phyloP scores from a whole-genome alignment of 1,140 invertebrate species.

The Macrotrachela quadricornifera region DNA sequence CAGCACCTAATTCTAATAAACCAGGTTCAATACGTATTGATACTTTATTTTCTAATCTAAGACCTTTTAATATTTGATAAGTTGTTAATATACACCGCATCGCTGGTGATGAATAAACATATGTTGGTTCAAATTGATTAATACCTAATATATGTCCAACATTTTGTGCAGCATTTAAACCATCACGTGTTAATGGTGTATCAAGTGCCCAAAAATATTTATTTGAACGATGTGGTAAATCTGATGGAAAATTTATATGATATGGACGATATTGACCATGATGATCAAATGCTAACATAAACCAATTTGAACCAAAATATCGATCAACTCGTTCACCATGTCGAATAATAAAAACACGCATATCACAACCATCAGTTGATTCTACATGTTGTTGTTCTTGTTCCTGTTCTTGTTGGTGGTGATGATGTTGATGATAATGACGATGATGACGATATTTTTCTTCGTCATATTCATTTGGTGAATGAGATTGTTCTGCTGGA shows the following conservation, averaged over 20 bases:
- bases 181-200: conserved; percentile 8
- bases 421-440: too few relatives aligned
- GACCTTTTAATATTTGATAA: conserved; percentile 6
- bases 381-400: too few relatives aligned
- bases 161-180: not conserved
- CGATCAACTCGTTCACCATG: conserved; percentile 9
- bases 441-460: too few relatives aligned
- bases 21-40: conserved; percentile 7
- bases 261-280: conserved; percentile 5
- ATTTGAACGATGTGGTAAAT: not conserved
- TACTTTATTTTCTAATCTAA: conserved; percentile 3
- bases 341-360: not conserved
- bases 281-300: conserved; percentile 1
- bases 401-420: too few relatives aligned
- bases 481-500: too few relatives aligned
- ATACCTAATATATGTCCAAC: not conserved
- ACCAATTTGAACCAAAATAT: conserved; percentile 6
- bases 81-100: conserved; percentile 7
- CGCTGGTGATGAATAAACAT: conserved; percentile 5
- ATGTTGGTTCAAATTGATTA: not conserved
- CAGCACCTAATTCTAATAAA: conserved; percentile 1
- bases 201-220: conserved; percentile 5
- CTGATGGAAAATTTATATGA: conserved; percentile 3
- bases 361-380: too few relatives aligned
- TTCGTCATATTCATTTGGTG: too few relatives aligned